Conservation (phyloP, 2,113 vertebrate genomes). For the Corythornis cristatus region DNA sequence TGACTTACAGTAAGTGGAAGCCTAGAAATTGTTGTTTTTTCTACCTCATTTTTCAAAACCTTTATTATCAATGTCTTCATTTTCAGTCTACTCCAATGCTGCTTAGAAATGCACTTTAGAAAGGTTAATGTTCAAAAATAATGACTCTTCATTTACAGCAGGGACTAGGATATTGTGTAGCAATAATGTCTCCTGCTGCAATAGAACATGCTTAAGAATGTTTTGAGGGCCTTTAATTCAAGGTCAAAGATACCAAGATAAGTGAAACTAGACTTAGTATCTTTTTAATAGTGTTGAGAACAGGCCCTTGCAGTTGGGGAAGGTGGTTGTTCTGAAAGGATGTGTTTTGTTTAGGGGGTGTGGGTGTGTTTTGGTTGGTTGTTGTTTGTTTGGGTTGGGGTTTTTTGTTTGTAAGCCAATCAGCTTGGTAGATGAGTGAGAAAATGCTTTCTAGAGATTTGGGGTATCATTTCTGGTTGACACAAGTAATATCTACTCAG, state of each 20-base stretch:
- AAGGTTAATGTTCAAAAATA: conserved; percentile 31
- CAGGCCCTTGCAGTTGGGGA: not conserved
- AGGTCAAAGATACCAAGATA: conserved; percentile 15
- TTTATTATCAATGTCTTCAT: not conserved
- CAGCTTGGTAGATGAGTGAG: not conserved
- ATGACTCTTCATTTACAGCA: not conserved
- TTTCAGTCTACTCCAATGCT: not conserved
- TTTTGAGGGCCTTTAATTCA: conserved; percentile 20
- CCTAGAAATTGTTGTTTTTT: not conserved
- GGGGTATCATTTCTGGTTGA: not conserved
- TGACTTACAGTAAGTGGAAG: not conserved
- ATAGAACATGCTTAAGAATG: not conserved
- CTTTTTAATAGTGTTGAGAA: not conserved
- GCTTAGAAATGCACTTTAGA: conserved; percentile 8
- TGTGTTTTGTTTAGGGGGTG: too few species aligned
- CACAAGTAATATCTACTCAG: not conserved
- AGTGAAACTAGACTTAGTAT: not conserved
- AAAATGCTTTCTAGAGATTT: not conserved
- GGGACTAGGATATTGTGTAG: not conserved
- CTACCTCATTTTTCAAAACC: not conserved
- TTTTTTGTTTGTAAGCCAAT: not conserved
- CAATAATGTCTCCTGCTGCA: not conserved
- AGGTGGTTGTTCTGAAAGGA: not conserved
- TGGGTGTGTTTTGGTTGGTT: too few species aligned
- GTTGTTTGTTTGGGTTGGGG: not conserved